Base-by-base conservation (phyloP, 1,140 invertebrate genomes). In the Proales similis region DNA sequence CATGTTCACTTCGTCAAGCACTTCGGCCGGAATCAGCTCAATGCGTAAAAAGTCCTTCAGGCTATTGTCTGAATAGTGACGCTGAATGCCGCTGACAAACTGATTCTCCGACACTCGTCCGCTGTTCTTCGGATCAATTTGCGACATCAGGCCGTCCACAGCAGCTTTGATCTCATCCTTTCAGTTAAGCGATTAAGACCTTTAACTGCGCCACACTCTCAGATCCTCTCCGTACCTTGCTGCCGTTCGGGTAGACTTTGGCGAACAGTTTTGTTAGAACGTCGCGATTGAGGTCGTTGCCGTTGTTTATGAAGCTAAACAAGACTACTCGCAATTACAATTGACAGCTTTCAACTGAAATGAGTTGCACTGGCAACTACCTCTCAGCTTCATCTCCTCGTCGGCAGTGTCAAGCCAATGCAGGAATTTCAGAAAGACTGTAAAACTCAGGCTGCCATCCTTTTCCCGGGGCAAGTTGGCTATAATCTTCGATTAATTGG, bases 231-330 rank as follows among this genome's bases (percentile, higher is more conserved):
- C n/a, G 22, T 42, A 57, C 33, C 17, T 57, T 39, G 12, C 12
- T 26, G 20, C 33, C 32, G 29, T 57, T 57, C 38, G 51, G 36
- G 20, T 57, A 57, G 19, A 57, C 9, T 30, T 57, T 57, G 6
- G n/a, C 12, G 17, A 57, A 57, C 7, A 57, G 19, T 9, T 57
- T 57, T 17, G 39, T 42, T 0, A 57, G 9, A 2, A 57, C 36
- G 32, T 42, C 36, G 14, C 17, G n/a, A 0, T 17, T 42, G 17
- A 57, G 19, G 9, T 57, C 51, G 30, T 57, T 29, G 0, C 51
- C 51, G 45, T 57, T 57, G 12, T 57, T 57, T 27, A 57, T 30
- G 45, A 57, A 57, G 32, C 45, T 17, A 26, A 57, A 57, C 45
- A 57, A 42, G 33, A 14, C 33, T 36, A 9, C 9, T 9, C 14